A percentile compares a stretch with the other conserved stretches of the same genome.
These are phyloP conservation scores for Cassiopea xamachana DNA, from an alignment of 30 jellyfish, hydroid and myxozoan species.

Conservation along the genomic window DNA sequence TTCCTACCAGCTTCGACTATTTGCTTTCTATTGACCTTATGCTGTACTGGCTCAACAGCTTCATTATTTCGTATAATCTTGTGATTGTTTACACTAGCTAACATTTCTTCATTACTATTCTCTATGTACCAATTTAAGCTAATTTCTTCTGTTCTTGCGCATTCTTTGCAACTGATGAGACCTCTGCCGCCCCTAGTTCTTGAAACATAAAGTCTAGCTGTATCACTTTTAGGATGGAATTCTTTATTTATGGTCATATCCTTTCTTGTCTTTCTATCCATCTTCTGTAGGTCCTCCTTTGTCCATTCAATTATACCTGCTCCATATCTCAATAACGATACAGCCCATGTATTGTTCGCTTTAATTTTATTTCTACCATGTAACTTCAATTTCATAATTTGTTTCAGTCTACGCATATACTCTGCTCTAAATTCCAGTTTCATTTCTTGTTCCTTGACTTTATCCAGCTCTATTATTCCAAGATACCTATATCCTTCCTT, in stretches of 20 bases:
- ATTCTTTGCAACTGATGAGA: conserved; percentile 18
- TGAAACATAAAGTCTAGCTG: conserved; percentile 18
- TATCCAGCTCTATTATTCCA: conserved; percentile 20
- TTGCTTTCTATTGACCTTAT: not conserved
- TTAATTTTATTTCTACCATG: conserved; percentile 3
- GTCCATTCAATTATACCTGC: conserved; percentile 23
- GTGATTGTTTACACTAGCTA: not conserved
- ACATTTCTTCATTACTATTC: not conserved
- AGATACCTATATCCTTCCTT: conserved; percentile 28
- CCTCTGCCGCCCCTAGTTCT: conserved; percentile 20
- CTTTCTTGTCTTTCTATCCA: conserved; percentile 2
- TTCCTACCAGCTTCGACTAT: not conserved
- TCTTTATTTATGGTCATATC: not conserved
- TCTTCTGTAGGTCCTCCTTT: not conserved
- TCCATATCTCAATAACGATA: not conserved
- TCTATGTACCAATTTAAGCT: conserved; percentile 10
- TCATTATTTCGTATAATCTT: not conserved
- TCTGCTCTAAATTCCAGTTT: conserved; percentile 4
- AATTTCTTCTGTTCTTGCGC: conserved; percentile 19
- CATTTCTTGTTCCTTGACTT: conserved; percentile 2
- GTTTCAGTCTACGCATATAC: not conserved
- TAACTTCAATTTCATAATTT: conserved; percentile 7
- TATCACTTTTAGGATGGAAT: not conserved
- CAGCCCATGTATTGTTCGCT: not conserved
- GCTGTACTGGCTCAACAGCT: not conserved